Evolutionary conservation across 2,888 invertebrate genomes (phyloP), one percentile per base, ranked within the genome.

Genomic region (Tortricodes alternella): DNA sequence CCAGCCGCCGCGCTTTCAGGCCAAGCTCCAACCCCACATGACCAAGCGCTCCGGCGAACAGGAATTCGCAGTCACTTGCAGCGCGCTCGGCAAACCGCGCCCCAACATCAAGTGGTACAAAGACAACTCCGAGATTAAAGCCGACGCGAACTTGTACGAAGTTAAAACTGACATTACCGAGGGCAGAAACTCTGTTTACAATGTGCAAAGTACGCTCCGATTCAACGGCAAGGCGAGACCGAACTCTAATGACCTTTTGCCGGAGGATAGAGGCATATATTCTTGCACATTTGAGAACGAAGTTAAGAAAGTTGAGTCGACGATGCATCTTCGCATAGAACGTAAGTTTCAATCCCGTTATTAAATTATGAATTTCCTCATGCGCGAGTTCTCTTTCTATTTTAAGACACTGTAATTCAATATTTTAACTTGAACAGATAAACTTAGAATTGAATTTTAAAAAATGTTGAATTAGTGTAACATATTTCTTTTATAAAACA

Each of bases 311-410:
- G 94, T 95, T 43, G 97, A 97, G 76, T 96, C 96, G 7, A 95
- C 95, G 62, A 97, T 97, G 96, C 96, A 96, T 83, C 91, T 98
- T 53, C 93, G 96, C 74, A 96, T 98, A 71, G 97, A 98, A 92
- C 98, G 95, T 95, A 87, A 94, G 94, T 93, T 71, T 60, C 50
- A 43, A 15, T 27, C 27, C n/a, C 11, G n/a, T 18, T 23, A 13
- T 23, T 41, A 18, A 6, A 41, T 32, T 53, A 21, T 35, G 9
- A 15, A 16, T 50, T 35, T 41, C 16, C 11, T 18, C 1, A 24
- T 24, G 9, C 7, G 24, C 3, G 24, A 9, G 2, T 27, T 24
- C 24, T n/a, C n/a, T n/a, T n/a, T n/a, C n/a, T n/a, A n/a, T n/a
- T n/a, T n/a, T n/a, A n/a, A n/a, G n/a, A n/a, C n/a, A n/a, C n/a